A percentile compares a stretch with the other conserved stretches of the same genome.
These are phyloP conservation scores for Diploscapter pachys DNA, from an alignment of 1,140 invertebrate genomes.

Conservation along the genomic window DNA sequence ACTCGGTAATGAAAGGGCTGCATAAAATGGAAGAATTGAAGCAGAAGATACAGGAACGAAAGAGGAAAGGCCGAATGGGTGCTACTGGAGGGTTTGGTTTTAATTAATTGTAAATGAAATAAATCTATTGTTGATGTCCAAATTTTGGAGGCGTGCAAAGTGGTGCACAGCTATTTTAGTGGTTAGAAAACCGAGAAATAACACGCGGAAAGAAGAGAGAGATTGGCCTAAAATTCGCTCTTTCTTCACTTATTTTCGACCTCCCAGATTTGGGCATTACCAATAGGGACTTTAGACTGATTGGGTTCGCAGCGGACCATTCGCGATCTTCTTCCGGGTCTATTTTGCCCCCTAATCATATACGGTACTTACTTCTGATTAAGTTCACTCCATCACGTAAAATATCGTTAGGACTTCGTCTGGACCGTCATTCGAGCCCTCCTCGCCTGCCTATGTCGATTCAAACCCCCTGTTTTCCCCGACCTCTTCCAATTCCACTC, in stretches of 20 bases:
- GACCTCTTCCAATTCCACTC: neutral
- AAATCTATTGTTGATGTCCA: no score
- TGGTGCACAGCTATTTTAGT: no score
- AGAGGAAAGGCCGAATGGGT: constrained; percentile 25
- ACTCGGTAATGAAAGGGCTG: constrained; percentile 16
- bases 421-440: neutral
- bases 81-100: constrained; percentile 21
- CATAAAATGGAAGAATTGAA: constrained; percentile 33
- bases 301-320: constrained; percentile 6
- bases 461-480: constrained; percentile 3
- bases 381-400: neutral
- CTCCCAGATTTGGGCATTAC: no score
- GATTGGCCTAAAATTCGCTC: no score
- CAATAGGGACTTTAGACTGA: neutral
- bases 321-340: constrained; percentile 13
- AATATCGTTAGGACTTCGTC: neutral
- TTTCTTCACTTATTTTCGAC: no score
- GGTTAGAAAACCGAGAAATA: no score
- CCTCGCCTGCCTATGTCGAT: neutral
- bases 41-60: constrained; percentile 36
- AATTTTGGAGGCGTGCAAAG: no score
- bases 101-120: neutral
- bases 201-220: no score
- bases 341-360: neutral
- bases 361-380: neutral